Evolutionary conservation across 2,888 invertebrate genomes (phyloP), one percentile per base, ranked within the genome.

Genomic region (Tachina lurida): DNA sequence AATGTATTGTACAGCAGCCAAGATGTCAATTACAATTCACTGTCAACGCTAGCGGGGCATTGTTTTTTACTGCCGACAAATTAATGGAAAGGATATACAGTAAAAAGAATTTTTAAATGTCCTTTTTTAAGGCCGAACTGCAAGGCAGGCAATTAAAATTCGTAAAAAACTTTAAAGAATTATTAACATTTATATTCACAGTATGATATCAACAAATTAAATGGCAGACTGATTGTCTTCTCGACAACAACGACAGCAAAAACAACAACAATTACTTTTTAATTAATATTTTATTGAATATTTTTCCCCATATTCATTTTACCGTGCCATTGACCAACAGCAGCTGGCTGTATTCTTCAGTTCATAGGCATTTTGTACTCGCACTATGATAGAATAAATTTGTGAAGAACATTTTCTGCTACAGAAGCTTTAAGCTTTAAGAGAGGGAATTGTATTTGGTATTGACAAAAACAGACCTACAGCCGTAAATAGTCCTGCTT

Each of bases 311-410:
- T 19, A 10, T 54, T 54, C 10, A 10, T 2, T 19, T 54, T 89
- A 22, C 84, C 94, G 94, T 94, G 94, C 3, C 94, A 94, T 87
- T 94, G 95, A 88, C 94, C 95, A 0, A 94, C 94, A 0, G 93
- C 94, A 0, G 94, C 94, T 0, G 31, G 94, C 94, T 1, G 92
- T 94, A 47, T 93, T 93, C 5, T 95, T 94, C 89, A 90, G 93
- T 0, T 90, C 94, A 0, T 93, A 93, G 93, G 56, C 91, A 94
- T 87, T 91, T 93, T 5, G 93, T 93, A 39, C n/a, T n/a, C n/a
- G n/a, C n/a, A n/a, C 89, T 94, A 4, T 95, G 95, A 89, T 91
- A 93, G 63, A 93, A 93, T 31, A 31, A 88, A 91, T 94, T 47
- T 91, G 92, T 9, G 91, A 93, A 1, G 94, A 94, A 89, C 94